phyloP scores from a whole-genome alignment of 2,797 vertebrate species.

The Falco biarmicus region DNA sequence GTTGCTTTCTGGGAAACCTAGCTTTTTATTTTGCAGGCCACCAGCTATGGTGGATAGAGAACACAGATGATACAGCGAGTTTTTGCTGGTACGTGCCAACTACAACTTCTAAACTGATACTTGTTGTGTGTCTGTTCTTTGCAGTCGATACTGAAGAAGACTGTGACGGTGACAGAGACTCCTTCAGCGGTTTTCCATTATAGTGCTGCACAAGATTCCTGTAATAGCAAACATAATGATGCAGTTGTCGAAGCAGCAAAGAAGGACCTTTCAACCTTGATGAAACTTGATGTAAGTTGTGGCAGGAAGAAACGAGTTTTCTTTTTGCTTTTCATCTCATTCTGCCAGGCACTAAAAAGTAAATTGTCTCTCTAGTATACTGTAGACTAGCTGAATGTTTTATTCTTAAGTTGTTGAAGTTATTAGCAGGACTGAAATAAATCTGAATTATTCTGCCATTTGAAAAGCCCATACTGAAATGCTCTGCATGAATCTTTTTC shows the following conservation, averaged over 20 bases:
- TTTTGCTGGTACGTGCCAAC: not conserved
- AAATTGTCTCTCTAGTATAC: not conserved
- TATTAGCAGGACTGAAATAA: slow-evolving; percentile 10
- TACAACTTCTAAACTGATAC: not conserved
- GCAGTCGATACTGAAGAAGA: slow-evolving; percentile 83
- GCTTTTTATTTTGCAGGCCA: not conserved
- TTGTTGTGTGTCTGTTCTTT: not conserved
- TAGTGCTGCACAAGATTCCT: slow-evolving; percentile 76
- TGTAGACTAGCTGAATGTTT: not conserved
- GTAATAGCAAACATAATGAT: slow-evolving; percentile 71
- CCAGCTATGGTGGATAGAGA: not conserved
- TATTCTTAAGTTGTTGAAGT: not conserved
- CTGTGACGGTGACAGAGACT: slow-evolving; percentile 80
- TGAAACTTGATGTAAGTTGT: slow-evolving; percentile 87
- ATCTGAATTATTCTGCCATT: not conserved
- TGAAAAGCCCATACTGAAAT: not conserved
- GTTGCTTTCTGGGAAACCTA: not conserved
- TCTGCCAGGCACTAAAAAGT: not conserved
- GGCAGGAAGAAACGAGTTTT: not conserved
- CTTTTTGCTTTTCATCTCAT: not conserved
- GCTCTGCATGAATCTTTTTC: not conserved
- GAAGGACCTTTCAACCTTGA: slow-evolving; percentile 88
- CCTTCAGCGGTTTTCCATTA: slow-evolving; percentile 87
- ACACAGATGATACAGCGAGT: not conserved
- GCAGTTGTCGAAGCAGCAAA: slow-evolving; percentile 90